Base-by-base conservation (phyloP, 2,113 vertebrate genomes). In the Hyla sarda region DNA sequence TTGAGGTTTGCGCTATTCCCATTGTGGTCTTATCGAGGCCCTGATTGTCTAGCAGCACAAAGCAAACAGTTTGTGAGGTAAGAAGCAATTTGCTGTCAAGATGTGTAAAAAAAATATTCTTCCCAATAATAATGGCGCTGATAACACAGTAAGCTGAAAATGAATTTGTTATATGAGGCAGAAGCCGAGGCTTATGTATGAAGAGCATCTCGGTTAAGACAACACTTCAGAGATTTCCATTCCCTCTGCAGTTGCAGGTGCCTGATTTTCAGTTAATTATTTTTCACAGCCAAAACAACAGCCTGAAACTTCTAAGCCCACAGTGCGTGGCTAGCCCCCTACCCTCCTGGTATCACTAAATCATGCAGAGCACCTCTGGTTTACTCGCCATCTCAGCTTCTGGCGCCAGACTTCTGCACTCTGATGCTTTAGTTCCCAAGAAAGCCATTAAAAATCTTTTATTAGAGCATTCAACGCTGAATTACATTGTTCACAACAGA, bases 211-310 rank as follows among this genome's bases (percentile, higher is more conserved):
- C 76, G 62, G 65, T 87, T 82, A 87, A 87, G 78, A 82, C 84
- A 86, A 80, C 48, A 80, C 85, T 87, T 87, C 50, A 62, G 77
- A 87, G 67, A 62, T 62, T 87, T 74, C 65, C 85, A 82, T 74
- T 87, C 78, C 85, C 78, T 74, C 37, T 81, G 69, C 85, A 72
- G 67, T 73, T 74, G 77, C 77, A 62, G 77, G 78, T 87, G 67
- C 78, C 62, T 82, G 85, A 82, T 81, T 87, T 34, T 74, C 85
- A 82, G 34, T 74, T 87, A 82, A 87, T 87, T 87, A 82, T 87
- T 87, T 84, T 81, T 87, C 67, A 87, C 77, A 87, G 78, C 50
- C 77, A 82, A 87, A 87, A 74, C 84, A 86, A 79, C 85, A 86
- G 84, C 56, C 69, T 87, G 54, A 60, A 86, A 74, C 9, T 32